Conservation (phyloP, 1,140 invertebrate species). For the Drosophila suzukii region DNA sequence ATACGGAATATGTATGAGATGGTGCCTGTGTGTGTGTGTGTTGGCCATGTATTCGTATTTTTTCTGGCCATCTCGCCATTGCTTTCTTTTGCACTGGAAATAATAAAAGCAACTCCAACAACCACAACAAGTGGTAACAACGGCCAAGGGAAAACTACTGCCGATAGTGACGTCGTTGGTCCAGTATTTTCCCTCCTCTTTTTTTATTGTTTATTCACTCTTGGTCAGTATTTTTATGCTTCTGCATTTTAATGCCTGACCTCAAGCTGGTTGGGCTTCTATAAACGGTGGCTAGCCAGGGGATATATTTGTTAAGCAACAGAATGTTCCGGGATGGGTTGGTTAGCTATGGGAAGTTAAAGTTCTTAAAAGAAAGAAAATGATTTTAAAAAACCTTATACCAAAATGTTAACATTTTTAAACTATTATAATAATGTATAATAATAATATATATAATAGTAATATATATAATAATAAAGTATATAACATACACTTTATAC, state of each 20-base stretch:
- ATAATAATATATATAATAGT: too few species aligned
- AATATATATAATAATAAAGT: too few species aligned
- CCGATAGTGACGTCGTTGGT: constrained; percentile 58
- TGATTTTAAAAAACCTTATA: too few species aligned
- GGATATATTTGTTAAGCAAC: constrained; percentile 9
- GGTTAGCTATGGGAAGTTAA: neutral
- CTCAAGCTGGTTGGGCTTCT: constrained; percentile 52
- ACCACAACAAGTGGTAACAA: constrained; percentile 56
- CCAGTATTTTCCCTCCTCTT: constrained; percentile 35
- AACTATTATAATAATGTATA: too few species aligned
- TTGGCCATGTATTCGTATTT: constrained; percentile 45
- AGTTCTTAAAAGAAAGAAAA: too few species aligned
- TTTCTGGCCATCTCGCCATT: constrained; percentile 27
- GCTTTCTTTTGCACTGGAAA: constrained; percentile 58
- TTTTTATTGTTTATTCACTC: constrained; percentile 59
- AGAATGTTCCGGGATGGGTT: neutral
- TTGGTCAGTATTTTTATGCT: constrained; percentile 68
- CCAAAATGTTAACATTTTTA: too few species aligned
- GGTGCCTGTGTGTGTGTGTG: constrained; percentile 46
- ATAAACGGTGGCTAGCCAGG: constrained; percentile 52
- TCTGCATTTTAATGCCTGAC: constrained; percentile 58
- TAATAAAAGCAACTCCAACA: constrained; percentile 72
- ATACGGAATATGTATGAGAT: constrained; percentile 82
- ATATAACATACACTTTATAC: too few species aligned
- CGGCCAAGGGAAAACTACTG: constrained; percentile 66